These are phyloP conservation scores for Myripristis murdjan DNA, from an alignment of 2,797 vertebrate species.

Conservation along the genomic window DNA sequence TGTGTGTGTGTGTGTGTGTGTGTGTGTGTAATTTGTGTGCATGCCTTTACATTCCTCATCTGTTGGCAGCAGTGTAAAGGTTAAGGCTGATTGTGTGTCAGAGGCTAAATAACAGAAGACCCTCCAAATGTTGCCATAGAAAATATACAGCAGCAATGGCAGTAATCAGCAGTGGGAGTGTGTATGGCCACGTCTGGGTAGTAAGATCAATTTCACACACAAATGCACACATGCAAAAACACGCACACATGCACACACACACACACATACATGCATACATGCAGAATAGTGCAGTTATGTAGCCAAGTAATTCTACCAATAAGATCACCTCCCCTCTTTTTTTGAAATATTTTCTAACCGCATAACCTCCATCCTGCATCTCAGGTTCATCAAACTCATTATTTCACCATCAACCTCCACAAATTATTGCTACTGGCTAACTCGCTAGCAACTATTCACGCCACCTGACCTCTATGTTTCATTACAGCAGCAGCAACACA, in stretches of 20 bases:
- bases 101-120: constrained; percentile 47
- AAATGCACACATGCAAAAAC: too few species aligned
- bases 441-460: constrained; percentile 14
- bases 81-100: constrained; percentile 61
- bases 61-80: constrained; percentile 48
- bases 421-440: constrained; percentile 46
- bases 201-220: too few species aligned
- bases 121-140: constrained; percentile 39
- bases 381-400: constrained; percentile 28
- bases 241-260: too few species aligned
- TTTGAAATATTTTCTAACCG: background rate
- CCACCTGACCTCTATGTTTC: constrained; percentile 44
- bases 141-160: constrained; percentile 32
- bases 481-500: constrained; percentile 5
- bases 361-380: constrained; percentile 19
- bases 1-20: background rate
- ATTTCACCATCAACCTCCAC: constrained; percentile 36
- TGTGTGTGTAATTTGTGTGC: too few species aligned
- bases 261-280: too few species aligned
- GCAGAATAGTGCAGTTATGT: background rate
- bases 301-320: background rate
- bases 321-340: background rate
- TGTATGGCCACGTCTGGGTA: constrained; percentile 9
- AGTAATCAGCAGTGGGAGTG: constrained; percentile 7
- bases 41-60: constrained; percentile 33